A percentile compares a stretch with the other conserved stretches of the same genome.
phyloP scores from a whole-genome alignment of 2,888 invertebrate genomes.

The Xanthorhoe designata region DNA sequence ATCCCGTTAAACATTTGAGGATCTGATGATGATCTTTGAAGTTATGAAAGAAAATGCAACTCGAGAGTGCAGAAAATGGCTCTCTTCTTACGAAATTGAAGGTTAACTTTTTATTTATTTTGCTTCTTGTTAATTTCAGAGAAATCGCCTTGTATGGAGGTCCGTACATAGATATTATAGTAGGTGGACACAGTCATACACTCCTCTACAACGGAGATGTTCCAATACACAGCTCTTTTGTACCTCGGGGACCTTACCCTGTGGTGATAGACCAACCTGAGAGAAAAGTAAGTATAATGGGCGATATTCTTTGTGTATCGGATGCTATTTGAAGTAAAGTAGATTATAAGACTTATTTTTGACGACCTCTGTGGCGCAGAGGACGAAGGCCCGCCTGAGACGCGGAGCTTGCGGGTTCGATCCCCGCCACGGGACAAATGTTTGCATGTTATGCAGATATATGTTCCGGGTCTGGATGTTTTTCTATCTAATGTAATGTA shows the following conservation, averaged over 20 bases:
- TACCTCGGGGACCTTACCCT: constrained; percentile 88
- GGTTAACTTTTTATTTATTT: background rate
- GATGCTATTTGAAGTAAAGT: background rate
- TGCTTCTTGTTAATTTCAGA: constrained; percentile 51
- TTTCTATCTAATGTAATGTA: no score
- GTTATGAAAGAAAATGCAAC: no score
- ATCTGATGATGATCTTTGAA: no score
- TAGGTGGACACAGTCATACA: constrained; percentile 94
- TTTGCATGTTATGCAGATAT: no score
- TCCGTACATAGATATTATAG: constrained; percentile 91
- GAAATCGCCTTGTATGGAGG: constrained; percentile 88
- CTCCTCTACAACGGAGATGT: constrained; percentile 87
- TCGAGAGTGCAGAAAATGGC: no score
- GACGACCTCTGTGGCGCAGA: no score
- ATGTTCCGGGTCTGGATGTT: no score
- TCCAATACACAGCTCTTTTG: constrained; percentile 79
- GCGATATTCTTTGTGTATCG: background rate
- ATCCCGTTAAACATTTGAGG: no score
- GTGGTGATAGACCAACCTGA: constrained; percentile 85
- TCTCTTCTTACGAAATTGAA: no score
- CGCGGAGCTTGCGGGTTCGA: no score
- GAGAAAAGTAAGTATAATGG: constrained; percentile 54
- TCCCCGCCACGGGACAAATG: no score
- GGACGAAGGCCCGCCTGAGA: no score
- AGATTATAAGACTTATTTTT: background rate